These are phyloP conservation scores for Patella pellucida DNA, from an alignment of 2,888 invertebrate genomes.

Conservation along the genomic window DNA sequence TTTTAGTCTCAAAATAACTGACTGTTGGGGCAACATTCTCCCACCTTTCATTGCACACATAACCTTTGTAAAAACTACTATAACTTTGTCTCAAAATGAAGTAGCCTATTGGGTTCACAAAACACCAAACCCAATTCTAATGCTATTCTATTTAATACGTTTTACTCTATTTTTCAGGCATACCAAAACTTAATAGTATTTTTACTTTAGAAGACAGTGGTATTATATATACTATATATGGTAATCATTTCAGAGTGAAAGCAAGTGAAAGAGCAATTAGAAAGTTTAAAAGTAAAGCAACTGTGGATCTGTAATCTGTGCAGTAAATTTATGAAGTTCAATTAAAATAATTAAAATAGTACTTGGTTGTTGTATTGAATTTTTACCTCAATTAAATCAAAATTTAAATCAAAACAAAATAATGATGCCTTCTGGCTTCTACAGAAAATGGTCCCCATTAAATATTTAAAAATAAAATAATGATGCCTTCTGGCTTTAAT, in stretches of 20 bases:
- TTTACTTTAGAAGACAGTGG: slow-evolving; percentile 80
- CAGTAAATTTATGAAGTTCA: too few relatives aligned
- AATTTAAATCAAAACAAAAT: too few relatives aligned
- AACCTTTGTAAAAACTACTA: neutral
- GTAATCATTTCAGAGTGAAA: slow-evolving; percentile 83
- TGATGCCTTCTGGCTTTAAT: too few relatives aligned
- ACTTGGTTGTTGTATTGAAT: too few relatives aligned
- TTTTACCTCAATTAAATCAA: too few relatives aligned
- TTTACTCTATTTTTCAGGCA: slow-evolving; percentile 74
- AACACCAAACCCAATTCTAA: neutral
- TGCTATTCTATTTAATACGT: neutral
- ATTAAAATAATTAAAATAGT: too few relatives aligned
- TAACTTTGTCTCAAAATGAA: neutral
- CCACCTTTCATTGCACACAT: neutral
- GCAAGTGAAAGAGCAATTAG: slow-evolving; percentile 86
- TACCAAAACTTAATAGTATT: slow-evolving; percentile 85
- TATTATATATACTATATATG: slow-evolving; percentile 81
- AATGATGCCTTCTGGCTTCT: too few relatives aligned
- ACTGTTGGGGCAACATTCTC: too few relatives aligned
- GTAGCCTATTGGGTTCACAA: neutral
- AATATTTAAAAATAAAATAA: too few relatives aligned
- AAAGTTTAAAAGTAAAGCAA: slow-evolving; percentile 81
- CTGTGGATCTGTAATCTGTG: slow-evolving; percentile 57
- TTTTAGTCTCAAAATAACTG: too few relatives aligned
- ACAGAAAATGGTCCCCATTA: too few relatives aligned